phyloP scores from a whole-genome alignment of 1,140 invertebrate species.

The Penaeus indicus region DNA sequence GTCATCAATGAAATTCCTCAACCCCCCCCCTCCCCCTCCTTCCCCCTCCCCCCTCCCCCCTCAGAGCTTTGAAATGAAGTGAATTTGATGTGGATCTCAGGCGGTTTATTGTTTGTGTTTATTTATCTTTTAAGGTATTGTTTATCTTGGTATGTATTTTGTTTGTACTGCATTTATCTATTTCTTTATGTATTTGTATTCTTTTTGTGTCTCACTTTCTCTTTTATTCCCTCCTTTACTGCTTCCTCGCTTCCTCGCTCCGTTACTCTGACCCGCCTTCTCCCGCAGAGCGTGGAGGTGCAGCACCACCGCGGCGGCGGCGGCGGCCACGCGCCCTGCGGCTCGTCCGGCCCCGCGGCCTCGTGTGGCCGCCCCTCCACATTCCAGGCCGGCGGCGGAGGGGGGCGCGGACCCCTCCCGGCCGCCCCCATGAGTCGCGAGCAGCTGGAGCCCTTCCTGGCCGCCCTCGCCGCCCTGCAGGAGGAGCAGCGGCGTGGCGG shows the following conservation, averaged over 20 bases:
- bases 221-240: background rate
- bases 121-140: too few species aligned
- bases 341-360: constrained; percentile 24
- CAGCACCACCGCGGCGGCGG: constrained; percentile 51
- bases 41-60: too few species aligned
- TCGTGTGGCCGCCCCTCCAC: constrained; percentile 47
- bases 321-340: constrained; percentile 36
- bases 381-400: constrained; percentile 49
- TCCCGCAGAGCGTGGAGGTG: constrained; percentile 56
- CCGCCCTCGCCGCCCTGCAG: constrained; percentile 52
- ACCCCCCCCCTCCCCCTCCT: too few species aligned
- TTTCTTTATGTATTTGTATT: background rate
- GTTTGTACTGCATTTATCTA: too few species aligned
- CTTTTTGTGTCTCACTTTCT: background rate
- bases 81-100: too few species aligned
- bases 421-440: constrained; percentile 54
- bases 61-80: too few species aligned
- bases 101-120: too few species aligned
- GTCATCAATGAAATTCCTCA: too few species aligned
- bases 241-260: background rate
- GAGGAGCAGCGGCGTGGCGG: constrained; percentile 45
- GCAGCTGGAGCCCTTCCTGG: constrained; percentile 58
- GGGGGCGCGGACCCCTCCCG: constrained; percentile 53
- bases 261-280: background rate
- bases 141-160: too few species aligned